Base-by-base conservation (phyloP, 1,140 invertebrate species). In the Tetragnatha versicolor region DNA sequence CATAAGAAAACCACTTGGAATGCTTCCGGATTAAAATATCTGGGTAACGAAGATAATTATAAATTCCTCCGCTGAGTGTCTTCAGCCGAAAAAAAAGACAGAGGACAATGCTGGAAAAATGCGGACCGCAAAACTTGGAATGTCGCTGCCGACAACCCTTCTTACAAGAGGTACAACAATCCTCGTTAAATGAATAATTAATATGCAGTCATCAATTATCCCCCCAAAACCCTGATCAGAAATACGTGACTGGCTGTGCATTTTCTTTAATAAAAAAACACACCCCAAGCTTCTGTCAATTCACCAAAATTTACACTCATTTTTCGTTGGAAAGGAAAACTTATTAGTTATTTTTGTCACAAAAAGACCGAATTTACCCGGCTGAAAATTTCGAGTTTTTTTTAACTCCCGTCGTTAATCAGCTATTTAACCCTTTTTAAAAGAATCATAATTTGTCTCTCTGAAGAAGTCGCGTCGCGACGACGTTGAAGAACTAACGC, bases 121-220 rank as follows among this genome's bases (percentile, higher is more conserved):
- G 27, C 29, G 14, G 29, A 33, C 35, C 35, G 29, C 29, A 58
- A 31, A 35, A 27, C 17, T 58, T n/a, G 55, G 55, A 58, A 58
- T 58, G 55, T 58, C 14, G 55, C n/a, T 33, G 35, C 14, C 17
- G 29, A 58, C 0, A 20, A 33, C 17, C 29, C n/a, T 20, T 27
- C 2, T 20, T 33, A 31, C 22, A 55, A 20, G 17, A n/a, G 55
- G 14, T 51, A n/a, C 51, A 69, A 69, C 66, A 69, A 69, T 69
- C 27, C 66, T 69, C n/a, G 66, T 69, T 69, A 69, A 35, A 69
- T 69, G 66, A 69, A 69, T 69, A 69, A 69, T 69, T 69, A 69
- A 69, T 69, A 69, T 45, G 29, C 66, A 69, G 66, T 69, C 66
- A 69, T 69, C 66, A 69, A 69, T 69, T 69, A 69, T 69, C 66